These are phyloP conservation scores for Drosophila lutescens DNA, from an alignment of 2,888 invertebrate species.

Conservation along the genomic window DNA sequence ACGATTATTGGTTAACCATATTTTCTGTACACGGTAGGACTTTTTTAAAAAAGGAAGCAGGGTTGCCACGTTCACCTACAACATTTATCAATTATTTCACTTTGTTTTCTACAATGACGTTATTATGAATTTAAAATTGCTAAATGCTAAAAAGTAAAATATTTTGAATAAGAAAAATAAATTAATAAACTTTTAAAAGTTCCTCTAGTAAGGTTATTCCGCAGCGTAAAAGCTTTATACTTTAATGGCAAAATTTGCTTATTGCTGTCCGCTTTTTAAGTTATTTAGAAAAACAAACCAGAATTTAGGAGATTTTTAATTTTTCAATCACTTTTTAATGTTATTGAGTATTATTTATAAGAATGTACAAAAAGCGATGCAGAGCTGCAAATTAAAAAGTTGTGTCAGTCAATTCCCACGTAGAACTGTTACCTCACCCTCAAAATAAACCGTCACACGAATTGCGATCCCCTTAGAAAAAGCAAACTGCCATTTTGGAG, in stretches of 20 bases:
- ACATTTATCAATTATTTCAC: conserved; percentile 12
- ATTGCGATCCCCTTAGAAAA: conserved; percentile 12
- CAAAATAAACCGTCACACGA: conserved; percentile 14
- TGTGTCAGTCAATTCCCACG: conserved; percentile 14
- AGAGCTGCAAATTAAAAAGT: conserved; percentile 31
- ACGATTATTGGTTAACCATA: conserved; percentile 72
- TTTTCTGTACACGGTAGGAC: conserved; percentile 69
- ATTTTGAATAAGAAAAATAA: conserved; percentile 21
- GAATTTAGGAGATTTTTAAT: conserved; percentile 7
- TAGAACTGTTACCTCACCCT: conserved; percentile 14
- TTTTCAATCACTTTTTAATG: conserved; percentile 6
- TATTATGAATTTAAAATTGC: background rate
- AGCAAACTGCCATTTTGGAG: conserved; percentile 13
- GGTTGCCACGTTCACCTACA: conserved; percentile 53
- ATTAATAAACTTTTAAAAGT: conserved; percentile 4
- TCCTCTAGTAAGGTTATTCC: conserved; percentile 5
- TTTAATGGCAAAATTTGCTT: conserved; percentile 8
- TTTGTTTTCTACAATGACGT: background rate
- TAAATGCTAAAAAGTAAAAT: conserved; percentile 20
- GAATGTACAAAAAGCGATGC: conserved; percentile 28
- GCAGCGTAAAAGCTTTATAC: conserved; percentile 13
- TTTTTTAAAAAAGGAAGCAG: conserved; percentile 48
- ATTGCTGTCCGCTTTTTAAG: conserved; percentile 18
- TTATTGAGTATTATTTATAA: conserved; percentile 21
- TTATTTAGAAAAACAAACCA: conserved; percentile 2